phyloP scores from a whole-genome alignment of 2,797 vertebrate genomes.

The Sciurus vulgaris region DNA sequence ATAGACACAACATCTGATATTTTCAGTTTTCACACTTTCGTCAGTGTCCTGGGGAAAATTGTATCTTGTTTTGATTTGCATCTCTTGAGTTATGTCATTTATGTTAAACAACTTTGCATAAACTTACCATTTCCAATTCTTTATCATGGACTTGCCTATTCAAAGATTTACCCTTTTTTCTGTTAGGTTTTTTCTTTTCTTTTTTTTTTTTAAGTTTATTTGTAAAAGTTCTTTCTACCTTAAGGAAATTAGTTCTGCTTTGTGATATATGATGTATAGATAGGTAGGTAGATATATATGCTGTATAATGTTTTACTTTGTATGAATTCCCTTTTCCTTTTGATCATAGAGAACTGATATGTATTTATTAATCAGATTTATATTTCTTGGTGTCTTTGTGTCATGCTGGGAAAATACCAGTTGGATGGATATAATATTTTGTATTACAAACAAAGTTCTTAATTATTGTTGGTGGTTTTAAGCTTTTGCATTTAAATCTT shows the following conservation, averaged over 20 bases:
- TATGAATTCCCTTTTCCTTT: neutral
- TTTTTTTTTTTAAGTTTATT: neutral
- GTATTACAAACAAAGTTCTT: neutral
- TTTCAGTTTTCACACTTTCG: neutral
- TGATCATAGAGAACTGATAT: neutral
- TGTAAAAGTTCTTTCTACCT: neutral
- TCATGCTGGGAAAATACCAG: neutral
- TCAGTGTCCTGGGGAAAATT: neutral
- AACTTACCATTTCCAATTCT: neutral
- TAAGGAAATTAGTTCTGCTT: neutral
- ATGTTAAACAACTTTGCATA: neutral
- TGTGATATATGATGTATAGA: neutral
- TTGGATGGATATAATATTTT: neutral
- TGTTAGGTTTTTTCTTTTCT: neutral
- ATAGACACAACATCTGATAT: neutral
- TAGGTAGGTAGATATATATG: neutral
- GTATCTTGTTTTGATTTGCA: neutral
- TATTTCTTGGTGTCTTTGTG: neutral
- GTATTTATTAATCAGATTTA: neutral
- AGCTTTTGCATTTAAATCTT: neutral
- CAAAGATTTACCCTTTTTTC: neutral
- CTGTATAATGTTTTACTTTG: neutral
- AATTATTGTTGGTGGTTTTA: neutral
- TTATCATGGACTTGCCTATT: neutral
- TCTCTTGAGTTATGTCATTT: neutral